Evolutionary conservation across 2,113 vertebrate genomes (phyloP).

Genomic region (Poecilia latipinna): DNA sequence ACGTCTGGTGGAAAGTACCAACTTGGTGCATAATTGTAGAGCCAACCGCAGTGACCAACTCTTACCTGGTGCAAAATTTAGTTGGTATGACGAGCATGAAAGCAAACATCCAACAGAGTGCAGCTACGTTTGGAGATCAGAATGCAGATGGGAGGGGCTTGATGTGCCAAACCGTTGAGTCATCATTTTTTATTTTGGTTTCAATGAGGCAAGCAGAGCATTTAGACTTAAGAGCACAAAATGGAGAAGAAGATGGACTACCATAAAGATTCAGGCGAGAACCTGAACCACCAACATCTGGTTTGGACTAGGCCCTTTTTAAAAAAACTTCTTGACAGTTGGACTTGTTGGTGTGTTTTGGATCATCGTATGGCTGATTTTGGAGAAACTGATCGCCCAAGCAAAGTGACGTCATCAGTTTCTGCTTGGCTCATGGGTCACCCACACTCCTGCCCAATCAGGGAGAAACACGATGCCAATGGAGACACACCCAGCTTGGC

Average conservation of each 20-base stretch:
- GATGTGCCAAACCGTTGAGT: background rate
- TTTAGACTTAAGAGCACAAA: background rate
- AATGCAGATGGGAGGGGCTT: background rate
- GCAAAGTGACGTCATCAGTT: too few species aligned
- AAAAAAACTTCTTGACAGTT: background rate
- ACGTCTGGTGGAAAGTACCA: constrained; percentile 42
- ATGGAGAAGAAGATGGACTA: background rate
- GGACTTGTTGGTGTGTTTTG: background rate
- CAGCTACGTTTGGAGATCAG: background rate
- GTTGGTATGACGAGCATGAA: background rate
- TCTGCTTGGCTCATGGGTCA: too few species aligned
- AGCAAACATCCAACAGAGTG: background rate
- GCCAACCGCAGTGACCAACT: constrained; percentile 10
- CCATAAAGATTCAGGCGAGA: too few species aligned
- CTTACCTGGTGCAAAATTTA: background rate
- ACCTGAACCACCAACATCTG: too few species aligned
- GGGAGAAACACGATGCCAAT: too few species aligned
- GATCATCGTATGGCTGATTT: background rate
- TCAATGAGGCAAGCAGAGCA: background rate
- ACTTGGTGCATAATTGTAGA: constrained; percentile 14
- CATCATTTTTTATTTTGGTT: too few species aligned
- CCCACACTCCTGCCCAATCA: too few species aligned
- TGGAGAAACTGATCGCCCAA: too few species aligned
- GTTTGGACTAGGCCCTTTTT: background rate
- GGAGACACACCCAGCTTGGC: too few species aligned